Evolutionary conservation across 2,888 invertebrate species (phyloP), one percentile per base, ranked within the genome.

Genomic region (Desoria tigrina): DNA sequence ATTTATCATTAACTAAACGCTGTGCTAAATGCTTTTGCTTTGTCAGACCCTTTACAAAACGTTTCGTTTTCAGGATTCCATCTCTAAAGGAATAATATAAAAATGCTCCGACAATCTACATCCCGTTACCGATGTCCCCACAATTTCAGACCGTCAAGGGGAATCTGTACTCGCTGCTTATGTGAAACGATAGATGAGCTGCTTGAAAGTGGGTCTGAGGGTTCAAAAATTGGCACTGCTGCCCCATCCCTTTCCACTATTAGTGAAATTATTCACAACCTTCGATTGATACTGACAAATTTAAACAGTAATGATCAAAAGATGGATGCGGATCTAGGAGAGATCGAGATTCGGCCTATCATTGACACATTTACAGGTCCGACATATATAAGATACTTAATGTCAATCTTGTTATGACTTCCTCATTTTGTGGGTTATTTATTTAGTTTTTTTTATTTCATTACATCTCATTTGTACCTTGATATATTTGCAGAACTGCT

Each of bases 121-220:
- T n/a, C 16, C 4, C 28, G 32, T 18, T 51, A 59, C 16, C 61
- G 50, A 45, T 69, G 68, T 60, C 60, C 32, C 49, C 68, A 69
- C 61, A 63, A 60, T 18, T 49, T 63, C 21, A 61, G 65, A 26
- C 32, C 37, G 18, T 63, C 42, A 37, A 37, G 32, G 18, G 53
- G 42, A 24, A 59, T 69, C 28, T 69, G 68, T 50, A 26, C 60
- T 56, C 60, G 59, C 27, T 69, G 68, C 54, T 42, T 60, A 23
- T 69, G 68, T 53, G 59, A 65, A 49, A 60, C 59, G 60, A 60
- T 69, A 16, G 57, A 69, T 39, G 65, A 65, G 42, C 27, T 61
- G 14, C 42, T 69, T 37, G 59, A 42, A 28, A 51, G 2, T 55
- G 68, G 60, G 26, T 55, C 62, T 61, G 61, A 61, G 7, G 60